Conservation (phyloP, 2,888 invertebrate species). For the Agrochola lychnidis region DNA sequence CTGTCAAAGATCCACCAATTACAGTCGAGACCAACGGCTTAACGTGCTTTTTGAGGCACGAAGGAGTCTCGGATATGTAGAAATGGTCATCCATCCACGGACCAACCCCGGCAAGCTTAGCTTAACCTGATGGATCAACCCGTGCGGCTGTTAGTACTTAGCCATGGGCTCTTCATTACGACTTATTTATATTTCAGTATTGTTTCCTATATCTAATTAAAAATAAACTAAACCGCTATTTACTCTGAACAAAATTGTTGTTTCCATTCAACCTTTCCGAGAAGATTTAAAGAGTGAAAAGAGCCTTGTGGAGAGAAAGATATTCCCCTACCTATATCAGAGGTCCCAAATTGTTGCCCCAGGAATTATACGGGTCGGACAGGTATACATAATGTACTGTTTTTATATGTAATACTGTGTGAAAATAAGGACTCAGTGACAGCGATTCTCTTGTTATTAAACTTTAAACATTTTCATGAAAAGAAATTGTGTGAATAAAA, state of each 20-base stretch:
- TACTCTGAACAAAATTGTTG: neutral
- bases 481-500: no score
- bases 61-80: no score
- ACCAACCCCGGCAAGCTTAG: no score
- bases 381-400: slow-evolving; percentile 47
- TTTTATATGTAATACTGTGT: slow-evolving; percentile 47
- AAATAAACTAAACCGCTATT: neutral
- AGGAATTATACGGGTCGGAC: slow-evolving; percentile 64
- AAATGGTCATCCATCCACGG: no score
- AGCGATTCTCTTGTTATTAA: slow-evolving; percentile 13
- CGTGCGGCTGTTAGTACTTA: no score
- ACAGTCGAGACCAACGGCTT: no score
- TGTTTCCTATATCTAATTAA: neutral
- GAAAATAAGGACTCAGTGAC: neutral
- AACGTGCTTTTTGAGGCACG: no score
- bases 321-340: slow-evolving; percentile 20
- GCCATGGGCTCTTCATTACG: no score
- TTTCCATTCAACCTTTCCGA: slow-evolving; percentile 13
- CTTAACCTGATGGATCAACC: no score
- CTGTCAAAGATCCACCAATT: no score
- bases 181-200: no score
- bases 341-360: slow-evolving; percentile 49
- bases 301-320: slow-evolving; percentile 32
- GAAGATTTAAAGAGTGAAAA: slow-evolving; percentile 57
- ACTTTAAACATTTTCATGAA: neutral